Base-by-base conservation (phyloP, 2,113 vertebrate genomes). In the Gopherus flavomarginatus region DNA sequence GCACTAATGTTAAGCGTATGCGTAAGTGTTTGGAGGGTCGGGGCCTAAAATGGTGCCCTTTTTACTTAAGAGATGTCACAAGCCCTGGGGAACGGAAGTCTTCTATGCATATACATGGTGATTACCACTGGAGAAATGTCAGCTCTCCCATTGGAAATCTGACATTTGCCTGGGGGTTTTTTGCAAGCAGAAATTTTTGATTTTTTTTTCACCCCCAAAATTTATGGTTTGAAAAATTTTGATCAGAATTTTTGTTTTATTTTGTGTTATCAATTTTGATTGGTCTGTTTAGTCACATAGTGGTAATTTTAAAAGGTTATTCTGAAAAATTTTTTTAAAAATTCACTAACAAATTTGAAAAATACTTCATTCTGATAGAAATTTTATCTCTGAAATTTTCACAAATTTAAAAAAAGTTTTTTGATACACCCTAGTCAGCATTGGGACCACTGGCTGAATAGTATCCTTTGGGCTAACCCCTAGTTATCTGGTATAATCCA, bases 81-180 rank as follows among this genome's bases (percentile, higher is more conserved):
- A 56, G n/a, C 2, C 53, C 9, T 26, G 21, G 49, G 29, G 22
- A 44, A n/a, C n/a, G 29, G 22, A 44, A n/a, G 44, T 13, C 11
- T 87, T 85, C 59, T 19, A 2, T 75, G 52, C 4, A 0, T 11
- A 2, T 50, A 3, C 14, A 35, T 35, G 17, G 8, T 42, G 11
- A 52, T 38, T 5, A 42, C 4, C 2, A 81, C 29, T 86, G 6
- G 14, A 52, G n/a, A n/a, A 50, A 78, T 26, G 10, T 11, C 0
- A 82, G 26, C 2, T 5, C 87, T 87, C 69, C 5, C 35, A 6
- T 14, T 49, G 81, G 62, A 79, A 83, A 35, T 80, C 26, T 53
- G 8, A 5, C 26, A 5, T 75, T 24, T 81, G 0, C 0, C 31
- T 29, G 5, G 49, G 13, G 12, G 13, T 0, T 3, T 29, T 81